Conservation (phyloP, 2,113 vertebrate species). For the Procavia capensis region DNA sequence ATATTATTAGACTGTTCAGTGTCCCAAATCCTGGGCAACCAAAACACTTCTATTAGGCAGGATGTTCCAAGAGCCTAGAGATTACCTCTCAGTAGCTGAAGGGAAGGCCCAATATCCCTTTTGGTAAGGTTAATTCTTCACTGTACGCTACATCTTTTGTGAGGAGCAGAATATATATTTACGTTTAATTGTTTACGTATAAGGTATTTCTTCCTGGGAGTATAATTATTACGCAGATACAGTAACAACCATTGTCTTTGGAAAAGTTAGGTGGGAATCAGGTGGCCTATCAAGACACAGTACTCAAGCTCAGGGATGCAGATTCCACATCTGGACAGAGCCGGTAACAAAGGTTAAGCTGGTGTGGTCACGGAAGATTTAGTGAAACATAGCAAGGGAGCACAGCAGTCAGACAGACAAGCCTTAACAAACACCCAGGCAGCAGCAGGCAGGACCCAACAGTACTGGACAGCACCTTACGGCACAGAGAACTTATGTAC, state of each 20-base stretch:
- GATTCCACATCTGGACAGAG: no score
- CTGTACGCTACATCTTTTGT: background rate
- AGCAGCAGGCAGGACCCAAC: no score
- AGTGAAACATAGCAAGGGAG: no score
- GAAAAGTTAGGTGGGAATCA: background rate
- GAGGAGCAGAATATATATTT: background rate
- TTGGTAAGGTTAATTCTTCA: background rate
- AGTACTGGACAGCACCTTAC: no score
- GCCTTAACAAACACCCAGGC: no score
- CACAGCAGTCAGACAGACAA: no score
- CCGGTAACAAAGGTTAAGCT: no score
- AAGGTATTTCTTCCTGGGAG: background rate
- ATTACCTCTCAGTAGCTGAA: background rate
- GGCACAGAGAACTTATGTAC: no score
- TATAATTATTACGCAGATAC: background rate
- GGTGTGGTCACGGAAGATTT: no score
- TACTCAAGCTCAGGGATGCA: no score
- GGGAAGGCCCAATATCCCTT: background rate
- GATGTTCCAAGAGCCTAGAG: background rate
- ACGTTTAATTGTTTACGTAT: background rate
- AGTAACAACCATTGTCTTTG: background rate
- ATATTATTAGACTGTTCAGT: background rate
- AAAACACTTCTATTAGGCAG: background rate
- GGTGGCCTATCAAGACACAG: no score
- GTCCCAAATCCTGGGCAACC: background rate